Percentiles rank a stretch among this genome's conserved stretches.
Evolutionary conservation across 2,797 vertebrate genomes (phyloP).

Genomic region (Esox masquinongy): DNA sequence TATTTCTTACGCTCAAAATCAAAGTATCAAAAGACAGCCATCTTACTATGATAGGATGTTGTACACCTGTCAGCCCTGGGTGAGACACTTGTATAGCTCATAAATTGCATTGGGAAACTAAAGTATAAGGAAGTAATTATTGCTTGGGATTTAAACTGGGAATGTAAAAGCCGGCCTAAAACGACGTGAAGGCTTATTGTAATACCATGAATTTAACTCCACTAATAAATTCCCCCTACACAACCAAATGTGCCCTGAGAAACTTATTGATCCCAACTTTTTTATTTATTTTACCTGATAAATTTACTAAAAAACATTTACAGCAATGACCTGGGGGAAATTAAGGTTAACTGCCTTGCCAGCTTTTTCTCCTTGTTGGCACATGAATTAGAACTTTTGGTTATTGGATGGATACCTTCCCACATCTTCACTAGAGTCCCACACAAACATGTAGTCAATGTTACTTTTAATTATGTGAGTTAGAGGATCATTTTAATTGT

Average conservation of each 20-base stretch:
- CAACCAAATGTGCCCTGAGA: neutral
- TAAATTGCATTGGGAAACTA: neutral
- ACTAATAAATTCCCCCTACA: neutral
- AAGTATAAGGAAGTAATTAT: neutral
- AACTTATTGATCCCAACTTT: neutral
- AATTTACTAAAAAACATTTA: too few species aligned
- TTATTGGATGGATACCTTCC: too few species aligned
- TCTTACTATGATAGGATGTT: neutral
- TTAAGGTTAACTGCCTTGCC: too few species aligned
- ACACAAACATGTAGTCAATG: too few species aligned
- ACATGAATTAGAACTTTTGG: too few species aligned
- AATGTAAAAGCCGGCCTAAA: neutral
- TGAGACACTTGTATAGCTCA: neutral
- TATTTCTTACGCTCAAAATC: too few species aligned
- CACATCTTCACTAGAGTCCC: too few species aligned
- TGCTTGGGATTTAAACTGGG: constrained; percentile 1
- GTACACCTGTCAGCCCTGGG: neutral
- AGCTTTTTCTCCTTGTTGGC: too few species aligned
- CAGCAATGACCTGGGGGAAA: too few species aligned
- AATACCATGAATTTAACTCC: neutral
- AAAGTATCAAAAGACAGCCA: neutral
- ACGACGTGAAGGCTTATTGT: constrained; percentile 2
- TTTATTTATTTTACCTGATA: too few species aligned
- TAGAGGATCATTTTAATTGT: too few species aligned
- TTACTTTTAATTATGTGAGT: too few species aligned